Percentiles rank a stretch among this genome's conserved stretches.
Evolutionary conservation across 2,888 invertebrate genomes (phyloP).

Genomic region (Zygothrica quintamaculata): DNA sequence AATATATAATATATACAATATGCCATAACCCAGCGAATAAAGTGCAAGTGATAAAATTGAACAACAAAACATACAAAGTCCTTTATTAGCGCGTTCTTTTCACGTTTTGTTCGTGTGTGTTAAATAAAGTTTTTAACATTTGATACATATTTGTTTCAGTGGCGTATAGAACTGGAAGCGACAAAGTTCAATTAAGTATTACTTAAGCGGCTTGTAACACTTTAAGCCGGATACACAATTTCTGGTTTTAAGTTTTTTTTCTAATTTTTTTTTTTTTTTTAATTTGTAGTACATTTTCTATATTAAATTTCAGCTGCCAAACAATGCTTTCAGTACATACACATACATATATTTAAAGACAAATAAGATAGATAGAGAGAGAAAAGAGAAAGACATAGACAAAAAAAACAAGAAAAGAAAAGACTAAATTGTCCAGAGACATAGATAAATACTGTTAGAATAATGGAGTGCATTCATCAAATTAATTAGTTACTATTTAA

Average conservation of each 20-base stretch:
- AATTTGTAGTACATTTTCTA: constrained; percentile 19
- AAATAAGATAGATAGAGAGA: neutral
- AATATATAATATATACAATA: too few species aligned
- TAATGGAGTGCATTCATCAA: constrained; percentile 7
- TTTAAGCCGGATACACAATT: constrained; percentile 28
- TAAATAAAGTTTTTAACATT: constrained; percentile 53
- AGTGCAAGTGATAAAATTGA: constrained; percentile 20
- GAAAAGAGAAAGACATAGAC: constrained; percentile 1
- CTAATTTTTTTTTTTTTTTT: constrained; percentile 4
- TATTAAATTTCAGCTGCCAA: constrained; percentile 50
- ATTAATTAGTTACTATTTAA: constrained; percentile 19
- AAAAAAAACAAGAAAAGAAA: constrained; percentile 2
- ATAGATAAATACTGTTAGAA: neutral
- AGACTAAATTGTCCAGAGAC: neutral
- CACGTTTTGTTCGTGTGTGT: constrained; percentile 18
- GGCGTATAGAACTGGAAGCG: constrained; percentile 53
- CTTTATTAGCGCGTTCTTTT: constrained; percentile 52
- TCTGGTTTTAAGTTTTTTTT: constrained; percentile 19
- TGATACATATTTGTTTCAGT: constrained; percentile 52
- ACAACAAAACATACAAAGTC: constrained; percentile 69
- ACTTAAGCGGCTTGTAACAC: constrained; percentile 31
- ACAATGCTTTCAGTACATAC: constrained; percentile 35
- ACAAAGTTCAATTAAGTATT: constrained; percentile 33
- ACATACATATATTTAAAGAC: constrained; percentile 19
- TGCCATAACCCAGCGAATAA: too few species aligned